phyloP scores from a whole-genome alignment of 1,140 invertebrate genomes.

The Meloidogyne exigua region DNA sequence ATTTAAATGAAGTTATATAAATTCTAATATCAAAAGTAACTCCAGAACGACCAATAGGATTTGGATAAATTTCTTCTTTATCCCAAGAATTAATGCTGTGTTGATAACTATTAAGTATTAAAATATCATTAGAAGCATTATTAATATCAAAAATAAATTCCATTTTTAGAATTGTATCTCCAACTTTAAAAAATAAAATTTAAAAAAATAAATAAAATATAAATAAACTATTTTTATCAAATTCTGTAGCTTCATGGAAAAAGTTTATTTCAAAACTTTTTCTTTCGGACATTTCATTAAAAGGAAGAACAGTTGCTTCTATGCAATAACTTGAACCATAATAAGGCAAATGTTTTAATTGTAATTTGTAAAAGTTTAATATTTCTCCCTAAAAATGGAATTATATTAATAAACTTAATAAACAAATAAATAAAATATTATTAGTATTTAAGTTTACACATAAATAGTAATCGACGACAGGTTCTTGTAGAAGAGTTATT shows the following conservation, averaged over 20 bases:
- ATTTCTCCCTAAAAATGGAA: background rate
- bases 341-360: background rate
- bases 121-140: constrained; percentile 1
- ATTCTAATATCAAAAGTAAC: background rate
- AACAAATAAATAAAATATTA: too few relatives aligned
- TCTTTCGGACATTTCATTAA: background rate
- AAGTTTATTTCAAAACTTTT: background rate
- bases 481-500: background rate
- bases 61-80: background rate
- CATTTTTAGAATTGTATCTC: background rate
- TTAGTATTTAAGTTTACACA: background rate
- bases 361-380: background rate
- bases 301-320: background rate
- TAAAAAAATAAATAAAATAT: too few relatives aligned
- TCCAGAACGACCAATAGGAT: background rate
- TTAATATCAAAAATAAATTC: constrained; percentile 1
- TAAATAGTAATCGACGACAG: constrained; percentile 1
- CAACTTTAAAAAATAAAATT: background rate
- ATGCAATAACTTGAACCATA: background rate
- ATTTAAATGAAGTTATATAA: background rate
- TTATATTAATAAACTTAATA: background rate
- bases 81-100: background rate
- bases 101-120: background rate
- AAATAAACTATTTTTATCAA: background rate
- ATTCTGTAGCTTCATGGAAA: background rate